Percentiles rank a stretch among this genome's conserved stretches.
phyloP scores from a whole-genome alignment of 2,113 vertebrate genomes.

The Hydropotes inermis region DNA sequence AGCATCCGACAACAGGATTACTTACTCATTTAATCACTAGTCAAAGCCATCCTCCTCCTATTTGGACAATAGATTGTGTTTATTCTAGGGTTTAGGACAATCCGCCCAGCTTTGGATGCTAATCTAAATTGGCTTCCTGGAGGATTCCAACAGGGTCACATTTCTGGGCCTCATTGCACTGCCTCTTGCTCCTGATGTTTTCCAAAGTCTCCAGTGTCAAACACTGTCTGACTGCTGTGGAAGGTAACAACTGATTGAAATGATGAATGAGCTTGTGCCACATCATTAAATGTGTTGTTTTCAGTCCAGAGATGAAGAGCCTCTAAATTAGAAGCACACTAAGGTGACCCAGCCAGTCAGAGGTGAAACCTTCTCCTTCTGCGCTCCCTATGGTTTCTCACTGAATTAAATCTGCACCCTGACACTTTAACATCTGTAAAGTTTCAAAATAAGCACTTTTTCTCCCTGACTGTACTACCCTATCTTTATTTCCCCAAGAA shows the following conservation, averaged over 20 bases:
- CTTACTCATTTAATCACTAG: not conserved
- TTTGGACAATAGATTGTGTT: not conserved
- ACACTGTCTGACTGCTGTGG: not conserved
- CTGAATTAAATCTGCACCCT: not conserved
- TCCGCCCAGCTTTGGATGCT: not conserved
- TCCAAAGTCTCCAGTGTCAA: not conserved
- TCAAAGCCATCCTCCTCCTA: not conserved
- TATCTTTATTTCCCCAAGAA: not conserved
- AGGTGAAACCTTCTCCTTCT: not conserved
- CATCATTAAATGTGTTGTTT: not conserved
- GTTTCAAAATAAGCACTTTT: not conserved
- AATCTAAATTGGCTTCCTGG: not conserved
- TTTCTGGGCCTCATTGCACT: not conserved
- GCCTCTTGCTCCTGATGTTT: not conserved
- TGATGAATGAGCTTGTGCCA: not conserved
- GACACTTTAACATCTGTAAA: not conserved
- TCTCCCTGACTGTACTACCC: not conserved
- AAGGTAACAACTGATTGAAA: not conserved
- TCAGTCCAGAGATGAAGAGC: not conserved
- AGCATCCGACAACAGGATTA: not conserved
- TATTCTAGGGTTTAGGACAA: not conserved
- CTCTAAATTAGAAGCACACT: not conserved
- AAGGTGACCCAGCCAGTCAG: not conserved
- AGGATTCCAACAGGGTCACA: not conserved
- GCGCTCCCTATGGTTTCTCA: not conserved